These are phyloP conservation scores for Perdita meconis DNA, from an alignment of 2,888 invertebrate species.

Conservation along the genomic window DNA sequence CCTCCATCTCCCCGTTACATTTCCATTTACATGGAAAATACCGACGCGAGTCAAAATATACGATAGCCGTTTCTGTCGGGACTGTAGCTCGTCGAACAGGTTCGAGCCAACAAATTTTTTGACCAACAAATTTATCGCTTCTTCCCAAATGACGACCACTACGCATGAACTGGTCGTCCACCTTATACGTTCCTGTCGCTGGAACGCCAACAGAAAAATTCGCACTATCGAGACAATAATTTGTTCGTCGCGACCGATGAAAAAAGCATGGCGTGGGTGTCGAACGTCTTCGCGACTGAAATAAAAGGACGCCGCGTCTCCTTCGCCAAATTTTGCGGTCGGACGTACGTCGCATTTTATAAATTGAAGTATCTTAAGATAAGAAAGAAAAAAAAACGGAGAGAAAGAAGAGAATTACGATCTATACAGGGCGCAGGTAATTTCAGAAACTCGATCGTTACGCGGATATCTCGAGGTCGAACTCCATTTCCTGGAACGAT, in stretches of 20 bases:
- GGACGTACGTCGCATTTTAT: neutral
- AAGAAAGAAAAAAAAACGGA: neutral
- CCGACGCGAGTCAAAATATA: neutral
- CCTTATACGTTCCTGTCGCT: neutral
- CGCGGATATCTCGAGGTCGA: neutral
- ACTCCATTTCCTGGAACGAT: conserved; percentile 11
- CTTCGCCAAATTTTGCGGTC: neutral
- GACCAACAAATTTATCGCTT: neutral
- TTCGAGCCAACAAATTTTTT: neutral
- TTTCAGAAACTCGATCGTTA: conserved; percentile 25
- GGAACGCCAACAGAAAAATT: neutral
- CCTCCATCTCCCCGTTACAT: neutral
- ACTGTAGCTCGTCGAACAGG: neutral
- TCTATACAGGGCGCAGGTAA: neutral
- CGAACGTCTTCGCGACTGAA: neutral
- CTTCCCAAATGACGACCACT: no score
- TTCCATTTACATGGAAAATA: neutral
- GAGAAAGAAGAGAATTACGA: neutral
- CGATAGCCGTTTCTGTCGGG: neutral
- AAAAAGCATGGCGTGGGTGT: conserved; percentile 24
- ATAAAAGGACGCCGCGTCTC: conserved; percentile 18
- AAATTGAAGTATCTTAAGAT: conserved; percentile 18
- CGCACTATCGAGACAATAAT: neutral
- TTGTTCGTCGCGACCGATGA: neutral
- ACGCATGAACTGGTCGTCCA: neutral